Conservation (phyloP, 1,140 invertebrate species). For the Drosophila repleta region DNA sequence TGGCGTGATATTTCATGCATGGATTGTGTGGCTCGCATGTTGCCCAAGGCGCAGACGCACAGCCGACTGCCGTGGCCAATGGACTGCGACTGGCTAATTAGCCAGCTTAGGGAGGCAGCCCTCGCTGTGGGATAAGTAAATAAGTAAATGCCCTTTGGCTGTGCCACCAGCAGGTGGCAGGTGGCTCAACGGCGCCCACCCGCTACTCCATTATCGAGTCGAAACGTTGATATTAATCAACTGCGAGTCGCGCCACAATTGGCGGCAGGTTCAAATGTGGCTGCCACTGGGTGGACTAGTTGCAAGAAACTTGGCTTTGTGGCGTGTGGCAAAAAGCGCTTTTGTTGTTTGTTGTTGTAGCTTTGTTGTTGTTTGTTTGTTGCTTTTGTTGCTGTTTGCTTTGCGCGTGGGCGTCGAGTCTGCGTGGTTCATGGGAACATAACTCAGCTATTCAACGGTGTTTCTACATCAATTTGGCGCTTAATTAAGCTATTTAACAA, state of each 20-base stretch:
- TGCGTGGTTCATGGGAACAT: constrained; percentile 63
- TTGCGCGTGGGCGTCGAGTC: constrained; percentile 69
- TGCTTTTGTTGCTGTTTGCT: constrained; percentile 22
- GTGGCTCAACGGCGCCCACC: constrained; percentile 4
- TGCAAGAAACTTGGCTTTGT: constrained; percentile 26
- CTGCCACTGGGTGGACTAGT: constrained; percentile 45
- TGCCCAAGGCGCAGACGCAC: constrained; percentile 49
- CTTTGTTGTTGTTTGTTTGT: constrained; percentile 10
- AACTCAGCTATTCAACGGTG: constrained; percentile 33
- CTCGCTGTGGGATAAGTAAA: background rate
- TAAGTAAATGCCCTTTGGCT: background rate
- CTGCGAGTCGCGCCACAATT: constrained; percentile 34
- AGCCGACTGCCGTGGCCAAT: constrained; percentile 8
- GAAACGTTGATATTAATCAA: constrained; percentile 73
- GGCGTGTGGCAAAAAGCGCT: constrained; percentile 54
- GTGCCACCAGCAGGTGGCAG: background rate
- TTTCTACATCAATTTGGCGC: constrained; percentile 58
- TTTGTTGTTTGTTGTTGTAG: constrained; percentile 47
- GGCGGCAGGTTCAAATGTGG: constrained; percentile 60
- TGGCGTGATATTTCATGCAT: constrained; percentile 76
- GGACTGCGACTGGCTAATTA: constrained; percentile 44
- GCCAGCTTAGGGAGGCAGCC: background rate
- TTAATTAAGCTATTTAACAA: constrained; percentile 79
- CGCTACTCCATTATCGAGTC: constrained; percentile 39
- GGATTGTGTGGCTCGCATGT: constrained; percentile 33